These are phyloP conservation scores for Fragum fragum DNA, from an alignment of 2,888 invertebrate genomes.

Conservation along the genomic window DNA sequence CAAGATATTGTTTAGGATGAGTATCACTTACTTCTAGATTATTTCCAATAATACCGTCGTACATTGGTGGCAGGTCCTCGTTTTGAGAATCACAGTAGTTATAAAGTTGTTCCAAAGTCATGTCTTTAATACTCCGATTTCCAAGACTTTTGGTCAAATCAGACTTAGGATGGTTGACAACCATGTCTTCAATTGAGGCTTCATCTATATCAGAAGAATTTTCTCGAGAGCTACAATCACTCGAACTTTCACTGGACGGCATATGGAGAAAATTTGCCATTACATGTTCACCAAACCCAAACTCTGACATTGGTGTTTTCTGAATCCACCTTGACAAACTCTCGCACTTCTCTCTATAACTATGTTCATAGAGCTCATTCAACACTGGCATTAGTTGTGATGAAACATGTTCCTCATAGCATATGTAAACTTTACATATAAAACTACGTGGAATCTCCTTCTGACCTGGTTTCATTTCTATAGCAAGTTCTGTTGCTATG, in stretches of 20 bases:
- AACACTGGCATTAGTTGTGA: slow-evolving; percentile 71
- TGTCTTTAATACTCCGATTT: slow-evolving; percentile 14
- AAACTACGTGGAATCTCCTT: slow-evolving; percentile 36
- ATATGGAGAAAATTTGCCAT: slow-evolving; percentile 34
- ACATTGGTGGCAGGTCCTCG: slow-evolving; percentile 1
- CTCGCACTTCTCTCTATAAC: slow-evolving; percentile 66
- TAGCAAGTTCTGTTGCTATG: slow-evolving; percentile 55
- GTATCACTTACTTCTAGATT: slow-evolving; percentile 2
- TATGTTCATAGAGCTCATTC: slow-evolving; percentile 73
- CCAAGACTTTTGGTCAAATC: slow-evolving; percentile 10
- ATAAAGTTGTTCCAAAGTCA: slow-evolving; percentile 35
- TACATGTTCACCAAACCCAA: slow-evolving; percentile 64
- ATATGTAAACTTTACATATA: slow-evolving; percentile 77
- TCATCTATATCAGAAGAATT: slow-evolving; percentile 1
- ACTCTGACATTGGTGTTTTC: slow-evolving; percentile 60
- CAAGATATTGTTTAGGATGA: slow-evolving; percentile 4
- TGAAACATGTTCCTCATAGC: slow-evolving; percentile 80
- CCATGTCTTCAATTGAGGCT: slow-evolving; percentile 1
- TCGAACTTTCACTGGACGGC: slow-evolving; percentile 19
- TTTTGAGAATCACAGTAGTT: background rate
- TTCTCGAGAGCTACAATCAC: slow-evolving; percentile 28
- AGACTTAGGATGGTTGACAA: background rate
- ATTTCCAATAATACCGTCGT: slow-evolving; percentile 5
- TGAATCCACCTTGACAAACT: slow-evolving; percentile 60
- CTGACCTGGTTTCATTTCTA: slow-evolving; percentile 35